Evolutionary conservation across 2,797 vertebrate species (phyloP).

Genomic region (Neosilurus mollespiculum): DNA sequence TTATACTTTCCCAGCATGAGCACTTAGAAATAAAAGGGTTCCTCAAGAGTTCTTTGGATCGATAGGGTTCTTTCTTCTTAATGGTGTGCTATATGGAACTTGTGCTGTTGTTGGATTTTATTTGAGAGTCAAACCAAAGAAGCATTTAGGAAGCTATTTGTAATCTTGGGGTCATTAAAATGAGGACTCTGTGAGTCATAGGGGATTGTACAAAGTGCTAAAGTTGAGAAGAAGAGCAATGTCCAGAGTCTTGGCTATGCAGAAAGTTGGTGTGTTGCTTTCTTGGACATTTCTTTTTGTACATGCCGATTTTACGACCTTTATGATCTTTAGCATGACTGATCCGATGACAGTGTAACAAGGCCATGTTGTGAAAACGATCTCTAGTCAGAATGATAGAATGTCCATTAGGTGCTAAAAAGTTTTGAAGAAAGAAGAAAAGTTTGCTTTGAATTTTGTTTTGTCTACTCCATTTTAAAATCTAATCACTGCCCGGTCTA

Average conservation of each 20-base stretch:
- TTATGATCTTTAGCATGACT: not conserved
- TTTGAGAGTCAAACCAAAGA: not conserved
- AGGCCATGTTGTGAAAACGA: not conserved
- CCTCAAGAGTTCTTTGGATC: slow-evolving; percentile 2
- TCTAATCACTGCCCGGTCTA: slow-evolving; percentile 43
- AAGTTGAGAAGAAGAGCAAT: not conserved
- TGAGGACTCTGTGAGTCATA: not conserved
- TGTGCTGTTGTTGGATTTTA: not conserved
- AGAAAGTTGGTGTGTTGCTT: not conserved
- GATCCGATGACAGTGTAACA: not conserved
- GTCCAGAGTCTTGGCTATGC: not conserved
- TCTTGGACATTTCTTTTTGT: not conserved
- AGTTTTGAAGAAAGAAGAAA: not conserved
- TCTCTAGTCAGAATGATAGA: not conserved
- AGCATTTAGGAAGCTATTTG: not conserved
- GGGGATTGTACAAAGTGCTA: not conserved
- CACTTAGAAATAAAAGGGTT: not conserved
- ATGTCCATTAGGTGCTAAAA: not conserved
- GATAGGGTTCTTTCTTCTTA: not conserved
- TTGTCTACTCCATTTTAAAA: slow-evolving; percentile 46
- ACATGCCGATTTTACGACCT: not conserved
- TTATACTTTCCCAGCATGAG: not conserved
- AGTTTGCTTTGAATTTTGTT: slow-evolving; percentile 16
- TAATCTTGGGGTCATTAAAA: not conserved
- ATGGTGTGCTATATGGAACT: not conserved